These are phyloP conservation scores for Xiphorhynchus erythropygius DNA, from an alignment of 2,797 vertebrate genomes.

Conservation along the genomic window DNA sequence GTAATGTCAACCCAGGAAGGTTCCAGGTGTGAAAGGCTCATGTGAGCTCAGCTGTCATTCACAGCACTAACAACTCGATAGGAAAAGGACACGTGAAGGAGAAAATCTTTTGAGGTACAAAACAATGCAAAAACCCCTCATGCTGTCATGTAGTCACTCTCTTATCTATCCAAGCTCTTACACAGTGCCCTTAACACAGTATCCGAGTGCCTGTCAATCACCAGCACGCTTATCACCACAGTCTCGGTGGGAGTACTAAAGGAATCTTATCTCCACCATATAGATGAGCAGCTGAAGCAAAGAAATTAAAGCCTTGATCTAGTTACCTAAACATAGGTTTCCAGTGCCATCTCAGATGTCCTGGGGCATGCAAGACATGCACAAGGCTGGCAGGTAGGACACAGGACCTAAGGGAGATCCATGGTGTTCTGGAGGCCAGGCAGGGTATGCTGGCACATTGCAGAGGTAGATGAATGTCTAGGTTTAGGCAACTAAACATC, in stretches of 20 bases:
- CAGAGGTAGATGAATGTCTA: not conserved
- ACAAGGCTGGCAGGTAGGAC: not conserved
- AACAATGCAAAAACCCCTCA: not conserved
- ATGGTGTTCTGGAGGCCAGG: not conserved
- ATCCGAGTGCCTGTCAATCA: constrained; percentile 17
- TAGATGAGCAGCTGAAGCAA: not conserved
- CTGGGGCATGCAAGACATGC: not conserved
- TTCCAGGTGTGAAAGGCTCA: not conserved
- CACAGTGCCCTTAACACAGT: not conserved
- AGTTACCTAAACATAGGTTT: not conserved
- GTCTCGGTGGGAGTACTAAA: not conserved
- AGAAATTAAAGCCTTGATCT: constrained; percentile 15
- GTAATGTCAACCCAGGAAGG: not conserved
- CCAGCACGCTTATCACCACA: not conserved
- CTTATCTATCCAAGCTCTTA: constrained; percentile 22
- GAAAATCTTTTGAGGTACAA: constrained; percentile 22
- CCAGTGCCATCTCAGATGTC: not conserved
- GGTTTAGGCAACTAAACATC: not conserved
- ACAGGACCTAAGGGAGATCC: not conserved
- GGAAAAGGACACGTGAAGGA: constrained; percentile 22
- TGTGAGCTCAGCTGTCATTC: not conserved
- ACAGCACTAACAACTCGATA: not conserved
- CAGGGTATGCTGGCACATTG: not conserved
- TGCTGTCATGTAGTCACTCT: constrained; percentile 18
- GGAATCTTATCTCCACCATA: constrained; percentile 28